Evolutionary conservation across 2,113 vertebrate species (phyloP), one percentile per base, ranked within the genome.

Genomic region (Strigops habroptila): DNA sequence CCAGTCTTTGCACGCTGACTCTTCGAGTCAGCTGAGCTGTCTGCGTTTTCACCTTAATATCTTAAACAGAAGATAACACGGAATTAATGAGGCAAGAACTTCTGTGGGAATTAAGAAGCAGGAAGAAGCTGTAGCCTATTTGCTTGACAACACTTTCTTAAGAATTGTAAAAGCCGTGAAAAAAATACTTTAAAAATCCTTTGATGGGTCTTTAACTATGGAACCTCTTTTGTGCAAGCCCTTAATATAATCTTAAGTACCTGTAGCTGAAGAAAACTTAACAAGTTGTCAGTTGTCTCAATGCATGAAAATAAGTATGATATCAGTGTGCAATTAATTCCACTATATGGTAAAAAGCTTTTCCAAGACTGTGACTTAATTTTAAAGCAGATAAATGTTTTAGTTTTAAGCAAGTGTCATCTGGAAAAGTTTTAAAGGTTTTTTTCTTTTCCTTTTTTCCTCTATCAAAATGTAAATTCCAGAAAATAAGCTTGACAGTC

Each of bases 401-500:
- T 87, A 3, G 6, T 73, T 92, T 93, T 82, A 91, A 88, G 59
- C 39, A 69, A 79, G 39, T 80, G 46, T 71, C 13, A 8, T 62
- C 63, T 82, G 41, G 67, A 70, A 73, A 94, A 46, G 31, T 93
- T 85, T 82, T 65, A 31, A 69, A 80, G 23, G 5, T 5, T 73
- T 75, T 71, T 64, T 28, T 4, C 18, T 28, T 31, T 35, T 12
- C 2, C 33, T 73, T 73, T 80, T 55, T 25, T 12, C 6, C 4
- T 15, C 16, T 80, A 57, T 67, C 43, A 81, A 90, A 88, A 91
- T 90, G 55, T 63, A 60, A 55, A 90, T 91, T 88, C 71, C 73
- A 86, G 79, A 96, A 93, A 95, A 90, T 70, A 86, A 83, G 75
- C 43, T 71, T 94, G 86, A 69, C 70, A 94, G 57, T 89, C 69